A percentile compares a stretch with the other conserved stretches of the same genome.
Conservation (phyloP, 2,797 vertebrate genomes). For the Manis pentadactyla region DNA sequence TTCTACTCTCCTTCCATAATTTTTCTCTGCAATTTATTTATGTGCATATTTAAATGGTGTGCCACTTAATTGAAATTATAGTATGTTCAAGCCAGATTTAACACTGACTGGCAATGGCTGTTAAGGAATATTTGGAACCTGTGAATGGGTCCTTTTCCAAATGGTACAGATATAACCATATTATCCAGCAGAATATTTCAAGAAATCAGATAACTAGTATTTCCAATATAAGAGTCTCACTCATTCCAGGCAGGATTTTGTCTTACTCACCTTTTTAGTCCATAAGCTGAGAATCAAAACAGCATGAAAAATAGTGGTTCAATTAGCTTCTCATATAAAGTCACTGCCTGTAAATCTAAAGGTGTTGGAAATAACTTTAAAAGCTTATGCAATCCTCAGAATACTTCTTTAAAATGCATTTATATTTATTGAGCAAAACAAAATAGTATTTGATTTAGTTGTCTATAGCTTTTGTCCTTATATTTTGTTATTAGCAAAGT, state of each 20-base stretch:
- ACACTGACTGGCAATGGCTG: slow-evolving; percentile 73
- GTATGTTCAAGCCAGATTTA: slow-evolving; percentile 69
- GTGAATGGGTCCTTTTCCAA: slow-evolving; percentile 69
- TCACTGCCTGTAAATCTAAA: neutral
- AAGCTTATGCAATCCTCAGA: neutral
- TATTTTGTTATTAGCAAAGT: neutral
- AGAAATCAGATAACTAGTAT: slow-evolving; percentile 16
- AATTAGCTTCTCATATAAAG: neutral
- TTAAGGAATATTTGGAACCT: slow-evolving; percentile 69
- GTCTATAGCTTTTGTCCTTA: neutral
- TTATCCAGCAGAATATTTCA: slow-evolving; percentile 39
- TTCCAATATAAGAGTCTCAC: neutral
- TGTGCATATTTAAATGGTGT: slow-evolving; percentile 77
- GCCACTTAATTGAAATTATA: slow-evolving; percentile 80
- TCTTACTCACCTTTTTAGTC: neutral
- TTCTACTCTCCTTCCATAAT: slow-evolving; percentile 60
- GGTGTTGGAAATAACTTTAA: neutral
- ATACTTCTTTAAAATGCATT: neutral
- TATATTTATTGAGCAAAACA: neutral
- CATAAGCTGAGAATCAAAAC: neutral
- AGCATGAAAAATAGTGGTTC: neutral
- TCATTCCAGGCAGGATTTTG: neutral
- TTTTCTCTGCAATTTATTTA: slow-evolving; percentile 76
- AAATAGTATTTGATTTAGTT: neutral
- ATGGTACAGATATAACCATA: slow-evolving; percentile 26